phyloP scores from a whole-genome alignment of 1,140 invertebrate genomes.

The Coptotermes formosanus region DNA sequence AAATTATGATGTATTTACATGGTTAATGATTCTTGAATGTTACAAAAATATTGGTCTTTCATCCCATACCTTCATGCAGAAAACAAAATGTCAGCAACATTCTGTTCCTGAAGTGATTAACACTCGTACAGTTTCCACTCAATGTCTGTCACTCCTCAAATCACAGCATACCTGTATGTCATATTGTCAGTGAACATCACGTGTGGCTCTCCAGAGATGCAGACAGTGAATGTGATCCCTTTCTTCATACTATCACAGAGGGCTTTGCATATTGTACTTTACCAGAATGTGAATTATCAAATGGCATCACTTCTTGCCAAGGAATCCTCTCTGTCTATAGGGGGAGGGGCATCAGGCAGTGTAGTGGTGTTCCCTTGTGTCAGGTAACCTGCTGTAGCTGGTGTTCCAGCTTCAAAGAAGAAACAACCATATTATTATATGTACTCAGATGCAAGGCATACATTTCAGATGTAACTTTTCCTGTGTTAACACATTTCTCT shows the following conservation, averaged over 20 bases:
- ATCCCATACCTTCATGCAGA: neutral
- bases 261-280: neutral
- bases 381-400: constrained; percentile 76
- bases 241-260: neutral
- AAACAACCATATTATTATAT: constrained; percentile 28
- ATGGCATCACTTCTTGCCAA: constrained; percentile 20
- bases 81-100: neutral
- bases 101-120: neutral
- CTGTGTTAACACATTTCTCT: no score
- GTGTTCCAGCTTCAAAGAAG: constrained; percentile 56
- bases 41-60: constrained; percentile 3
- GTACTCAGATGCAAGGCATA: neutral
- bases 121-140: neutral
- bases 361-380: constrained; percentile 73
- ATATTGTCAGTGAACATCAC: neutral
- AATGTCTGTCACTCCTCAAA: neutral
- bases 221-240: neutral
- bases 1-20: neutral
- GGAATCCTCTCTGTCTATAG: constrained; percentile 63
- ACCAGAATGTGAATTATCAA: neutral
- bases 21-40: neutral
- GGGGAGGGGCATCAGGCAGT: constrained; percentile 74
- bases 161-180: neutral
- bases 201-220: neutral
- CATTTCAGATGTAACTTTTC: no score